Percentiles rank a stretch among this genome's conserved stretches.
Conservation (phyloP, 1,140 invertebrate genomes). For the Neodiprion virginianus region DNA sequence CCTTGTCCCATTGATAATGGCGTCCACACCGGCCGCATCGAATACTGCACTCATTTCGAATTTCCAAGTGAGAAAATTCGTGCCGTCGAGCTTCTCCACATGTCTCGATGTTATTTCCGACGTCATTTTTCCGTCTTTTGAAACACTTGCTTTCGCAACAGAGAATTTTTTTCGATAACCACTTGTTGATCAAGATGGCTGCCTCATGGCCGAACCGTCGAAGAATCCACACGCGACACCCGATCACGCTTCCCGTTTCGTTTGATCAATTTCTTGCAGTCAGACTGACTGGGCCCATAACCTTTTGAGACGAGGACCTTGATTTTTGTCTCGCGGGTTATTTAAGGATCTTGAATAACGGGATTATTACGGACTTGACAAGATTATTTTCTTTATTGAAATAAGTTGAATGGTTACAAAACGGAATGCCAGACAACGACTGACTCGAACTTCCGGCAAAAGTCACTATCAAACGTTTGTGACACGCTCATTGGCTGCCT, state of each 20-base stretch:
- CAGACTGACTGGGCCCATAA: conserved; percentile 23
- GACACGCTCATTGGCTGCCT: no score
- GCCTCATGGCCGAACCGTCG: background rate
- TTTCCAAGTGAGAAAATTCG: conserved; percentile 20
- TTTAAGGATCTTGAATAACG: no score
- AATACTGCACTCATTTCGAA: background rate
- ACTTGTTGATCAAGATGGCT: background rate
- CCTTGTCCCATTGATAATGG: conserved; percentile 20
- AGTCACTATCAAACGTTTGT: no score
- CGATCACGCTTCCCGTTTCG: background rate
- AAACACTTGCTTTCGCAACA: background rate
- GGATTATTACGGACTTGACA: no score
- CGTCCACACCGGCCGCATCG: conserved; percentile 14
- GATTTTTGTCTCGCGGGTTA: no score
- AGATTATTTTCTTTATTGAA: no score
- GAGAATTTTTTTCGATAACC: no score
- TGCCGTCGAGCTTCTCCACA: conserved; percentile 21
- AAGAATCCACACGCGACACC: background rate
- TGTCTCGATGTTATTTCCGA: conserved; percentile 10
- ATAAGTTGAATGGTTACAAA: no score
- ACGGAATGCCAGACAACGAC: no score
- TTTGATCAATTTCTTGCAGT: background rate
- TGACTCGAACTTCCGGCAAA: no score
- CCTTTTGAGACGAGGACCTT: conserved; percentile 13
- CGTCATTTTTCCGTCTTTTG: conserved; percentile 18